Base-by-base conservation (phyloP, 2,113 vertebrate genomes). In the Cranoglanis bouderius region DNA sequence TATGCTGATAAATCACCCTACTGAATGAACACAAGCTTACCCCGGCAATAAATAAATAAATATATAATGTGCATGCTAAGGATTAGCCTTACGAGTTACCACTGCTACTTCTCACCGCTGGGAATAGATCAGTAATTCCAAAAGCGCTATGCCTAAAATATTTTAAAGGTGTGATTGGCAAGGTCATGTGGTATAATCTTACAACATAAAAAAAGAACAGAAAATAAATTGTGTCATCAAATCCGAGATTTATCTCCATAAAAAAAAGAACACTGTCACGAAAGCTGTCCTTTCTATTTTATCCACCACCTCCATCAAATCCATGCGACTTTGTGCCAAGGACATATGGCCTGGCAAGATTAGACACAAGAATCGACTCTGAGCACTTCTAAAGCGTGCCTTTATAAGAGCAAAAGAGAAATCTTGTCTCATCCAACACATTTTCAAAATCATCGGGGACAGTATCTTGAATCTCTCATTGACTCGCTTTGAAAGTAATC, bases 271-370 rank as follows among this genome's bases (percentile, higher is more conserved):
- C 61, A 81, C 65, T 90, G 46, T 78, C 13, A 49, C 67, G 84
- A 49, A 70, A 67, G 89, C 70, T 89, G 88, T 82, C 83, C 49
- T 61, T 87, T 63, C 26, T 78, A 85, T 90, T 91, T 89, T 85
- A 59, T 40, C 26, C 75, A 70, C 85, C 87, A 90, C 88, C 90
- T 89, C 87, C 85, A 91, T 90, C 78, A 91, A 92, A 92, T 91
- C 85, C 87, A 43, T 53, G 77, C 89, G 92, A 94, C 92, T 88
- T 92, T 93, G 92, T 83, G 88, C 84, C 88, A 94, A 93, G 89
- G 92, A 87, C 92, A 91, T 74, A 77, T 57, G 84, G 32, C 83
- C 82, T 87, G 85, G 61, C 88, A 81, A 93, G 91, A 92, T 92
- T 91, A 91, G 86, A 92, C 88, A 90, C 38, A 16, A 35, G 55